Evolutionary conservation across 30 jellyfish, hydroid and myxozoan species (phyloP), one percentile per base, ranked within the genome.

Genomic region (Turritopsis rubra): DNA sequence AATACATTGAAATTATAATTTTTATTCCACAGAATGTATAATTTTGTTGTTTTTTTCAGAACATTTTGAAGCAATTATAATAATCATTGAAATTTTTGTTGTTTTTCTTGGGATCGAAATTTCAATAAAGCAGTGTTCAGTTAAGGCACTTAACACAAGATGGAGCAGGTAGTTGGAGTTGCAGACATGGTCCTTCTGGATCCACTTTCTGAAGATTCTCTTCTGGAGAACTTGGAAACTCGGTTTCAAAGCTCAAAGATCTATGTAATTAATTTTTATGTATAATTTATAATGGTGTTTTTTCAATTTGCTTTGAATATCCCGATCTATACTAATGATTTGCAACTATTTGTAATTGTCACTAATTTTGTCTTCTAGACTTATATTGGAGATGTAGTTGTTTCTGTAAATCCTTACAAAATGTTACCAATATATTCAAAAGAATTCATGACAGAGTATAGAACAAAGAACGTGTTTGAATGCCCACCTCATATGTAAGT

Each of bases 401-500:
- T 93, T 8, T 93, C 99, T 66, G 92, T 93, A 52, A 93, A 93
- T 29, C 99, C 99, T 0, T 93, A 93, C 91, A 88, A 89, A 79
- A 78, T 85, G 29, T 53, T 93, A 18, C 88, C 90, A 19, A 88
- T 93, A 53, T 93, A 88, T 88, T 85, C 97, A 18, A 86, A 72
- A 52, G 90, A 88, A 66, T 74, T 75, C 83, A 83, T 93, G 53
- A 88, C 86, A 73, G 99, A 88, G 79, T 93, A 93, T 85, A 76
- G 99, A 60, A 83, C 99, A 72, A 82, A 95, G 68, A 93, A 93
- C 65, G 87, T 93, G 73, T 93, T 88, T 88, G 99, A 93, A 81
- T 84, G 92, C 94, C 99, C 99, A 1, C 99, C 99, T 0, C 99
- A 93, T 65, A 72, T 93, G 99, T 93, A 83, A 81, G 99, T 78